Percentiles rank a stretch among this genome's conserved stretches.
Evolutionary conservation across 2,888 invertebrate genomes (phyloP).

Genomic region (Agrochola macilenta): DNA sequence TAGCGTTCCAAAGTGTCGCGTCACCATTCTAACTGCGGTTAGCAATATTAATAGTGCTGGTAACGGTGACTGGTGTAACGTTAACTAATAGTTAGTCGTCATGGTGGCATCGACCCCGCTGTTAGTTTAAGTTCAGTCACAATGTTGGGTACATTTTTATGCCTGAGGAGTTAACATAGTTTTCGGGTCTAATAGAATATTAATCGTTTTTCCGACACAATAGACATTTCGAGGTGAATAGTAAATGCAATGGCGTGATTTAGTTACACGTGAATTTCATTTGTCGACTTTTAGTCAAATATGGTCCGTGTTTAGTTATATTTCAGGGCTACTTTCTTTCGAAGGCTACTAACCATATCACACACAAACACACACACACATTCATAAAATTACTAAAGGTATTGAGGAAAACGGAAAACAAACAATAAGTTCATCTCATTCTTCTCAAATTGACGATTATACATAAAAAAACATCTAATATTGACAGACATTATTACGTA

Average conservation of each 20-base stretch:
- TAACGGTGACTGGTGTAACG: conserved; percentile 60
- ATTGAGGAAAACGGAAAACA: neutral
- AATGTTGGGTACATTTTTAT: conserved; percentile 31
- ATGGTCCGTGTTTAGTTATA: neutral
- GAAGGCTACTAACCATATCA: too few species aligned
- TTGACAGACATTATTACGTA: conserved; percentile 33
- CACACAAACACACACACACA: too few species aligned
- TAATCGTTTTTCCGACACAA: conserved; percentile 27
- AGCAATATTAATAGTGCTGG: conserved; percentile 57
- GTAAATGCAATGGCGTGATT: conserved; percentile 12
- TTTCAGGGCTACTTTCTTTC: neutral
- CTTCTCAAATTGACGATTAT: conserved; percentile 12
- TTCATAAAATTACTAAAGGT: too few species aligned
- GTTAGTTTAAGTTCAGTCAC: conserved; percentile 40
- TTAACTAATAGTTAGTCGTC: conserved; percentile 63
- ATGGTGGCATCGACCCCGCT: conserved; percentile 52
- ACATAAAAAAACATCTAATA: conserved; percentile 29
- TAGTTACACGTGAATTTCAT: neutral
- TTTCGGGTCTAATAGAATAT: conserved; percentile 39
- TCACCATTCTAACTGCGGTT: conserved; percentile 52
- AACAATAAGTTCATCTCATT: conserved; percentile 1
- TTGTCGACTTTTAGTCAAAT: neutral
- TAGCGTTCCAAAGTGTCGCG: conserved; percentile 52
- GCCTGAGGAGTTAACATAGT: conserved; percentile 13
- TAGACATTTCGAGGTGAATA: conserved; percentile 21